Percentiles rank a stretch among this genome's conserved stretches.
Evolutionary conservation across 2,113 vertebrate species (phyloP).

Genomic region (Sterrhoptilus dennistouni): DNA sequence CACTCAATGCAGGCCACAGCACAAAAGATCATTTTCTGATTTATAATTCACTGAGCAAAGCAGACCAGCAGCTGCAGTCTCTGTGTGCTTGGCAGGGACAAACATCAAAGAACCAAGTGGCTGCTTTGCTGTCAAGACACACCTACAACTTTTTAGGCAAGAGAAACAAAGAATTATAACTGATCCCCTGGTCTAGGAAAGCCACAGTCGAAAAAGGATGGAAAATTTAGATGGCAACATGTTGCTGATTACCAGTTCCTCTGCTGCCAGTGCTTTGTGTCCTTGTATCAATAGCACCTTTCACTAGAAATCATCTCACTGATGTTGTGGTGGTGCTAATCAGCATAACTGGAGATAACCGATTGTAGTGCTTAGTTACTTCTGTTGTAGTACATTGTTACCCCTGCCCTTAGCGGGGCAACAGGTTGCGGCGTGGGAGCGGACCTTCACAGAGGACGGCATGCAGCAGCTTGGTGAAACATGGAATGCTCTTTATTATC

Average conservation of each 20-base stretch:
- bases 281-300: not conserved
- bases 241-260: not conserved
- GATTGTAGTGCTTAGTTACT: not conserved
- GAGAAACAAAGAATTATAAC: not conserved
- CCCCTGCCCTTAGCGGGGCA: too few species aligned
- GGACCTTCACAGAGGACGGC: too few species aligned
- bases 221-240: not conserved
- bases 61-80: constrained; percentile 8
- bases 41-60: constrained; percentile 34
- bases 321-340: not conserved
- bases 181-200: not conserved
- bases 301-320: not conserved
- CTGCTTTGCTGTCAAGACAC: not conserved
- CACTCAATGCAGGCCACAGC: not conserved
- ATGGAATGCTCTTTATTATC: too few species aligned
- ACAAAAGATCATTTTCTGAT: constrained; percentile 44
- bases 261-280: not conserved
- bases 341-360: not conserved
- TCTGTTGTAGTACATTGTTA: not conserved
- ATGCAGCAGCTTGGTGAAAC: too few species aligned
- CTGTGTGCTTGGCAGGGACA: constrained; percentile 29
- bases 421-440: too few species aligned
- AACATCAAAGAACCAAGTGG: constrained; percentile 43
- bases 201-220: not conserved
- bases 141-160: not conserved